These are phyloP conservation scores for Oikopleura albicans DNA, from an alignment of 23 tunicate species.

Conservation along the genomic window DNA sequence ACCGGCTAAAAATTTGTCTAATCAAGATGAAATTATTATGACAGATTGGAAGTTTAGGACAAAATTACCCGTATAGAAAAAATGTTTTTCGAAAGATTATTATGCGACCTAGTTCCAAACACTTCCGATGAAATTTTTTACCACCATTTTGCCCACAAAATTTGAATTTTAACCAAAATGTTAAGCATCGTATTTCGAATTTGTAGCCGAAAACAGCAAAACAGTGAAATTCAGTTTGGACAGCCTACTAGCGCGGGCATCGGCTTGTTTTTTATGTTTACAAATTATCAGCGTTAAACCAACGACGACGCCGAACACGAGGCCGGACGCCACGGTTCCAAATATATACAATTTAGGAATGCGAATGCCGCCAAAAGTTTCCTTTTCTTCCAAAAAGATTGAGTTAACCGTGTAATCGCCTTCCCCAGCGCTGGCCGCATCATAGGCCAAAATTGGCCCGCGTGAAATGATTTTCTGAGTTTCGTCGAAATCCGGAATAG, in stretches of 20 bases:
- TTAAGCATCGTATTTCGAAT: no score
- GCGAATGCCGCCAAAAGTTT: neutral
- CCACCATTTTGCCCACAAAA: no score
- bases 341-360: neutral
- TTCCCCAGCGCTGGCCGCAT: neutral
- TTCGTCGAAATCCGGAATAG: neutral
- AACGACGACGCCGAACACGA: neutral
- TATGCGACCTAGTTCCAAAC: no score
- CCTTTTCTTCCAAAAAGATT: neutral
- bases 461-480: neutral
- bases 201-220: no score
- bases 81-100: no score
- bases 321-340: conserved; percentile 3
- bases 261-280: neutral
- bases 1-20: no score
- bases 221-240: no score
- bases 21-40: no score
- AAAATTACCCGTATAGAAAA: no score
- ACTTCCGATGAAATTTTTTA: no score
- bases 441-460: neutral
- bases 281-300: neutral
- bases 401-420: conserved; percentile 10
- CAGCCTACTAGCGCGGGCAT: neutral
- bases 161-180: no score
- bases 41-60: no score